phyloP scores from a whole-genome alignment of 2,888 invertebrate genomes.

The Acanthosepion pharaonis region DNA sequence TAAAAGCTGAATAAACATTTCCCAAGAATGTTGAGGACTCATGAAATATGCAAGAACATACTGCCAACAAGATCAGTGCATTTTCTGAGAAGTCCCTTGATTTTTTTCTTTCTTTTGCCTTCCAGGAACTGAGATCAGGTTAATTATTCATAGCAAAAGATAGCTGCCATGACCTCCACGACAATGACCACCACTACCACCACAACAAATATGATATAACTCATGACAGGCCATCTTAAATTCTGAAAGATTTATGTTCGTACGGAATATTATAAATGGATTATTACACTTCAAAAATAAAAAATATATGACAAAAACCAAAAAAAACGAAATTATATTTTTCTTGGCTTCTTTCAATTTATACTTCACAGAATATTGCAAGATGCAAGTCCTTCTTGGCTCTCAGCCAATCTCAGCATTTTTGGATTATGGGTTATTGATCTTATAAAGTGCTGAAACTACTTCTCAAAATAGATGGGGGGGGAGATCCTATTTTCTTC shows the following conservation, averaged over 20 bases:
- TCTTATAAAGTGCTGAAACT: background rate
- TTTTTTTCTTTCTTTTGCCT: background rate
- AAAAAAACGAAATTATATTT: background rate
- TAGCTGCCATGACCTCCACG: background rate
- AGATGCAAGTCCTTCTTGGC: background rate
- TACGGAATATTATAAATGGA: constrained; percentile 20
- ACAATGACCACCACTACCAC: background rate
- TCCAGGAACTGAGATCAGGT: background rate
- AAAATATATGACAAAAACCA: background rate
- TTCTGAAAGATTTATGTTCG: background rate
- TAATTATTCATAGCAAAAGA: background rate
- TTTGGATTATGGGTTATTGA: background rate
- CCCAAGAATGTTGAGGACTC: background rate
- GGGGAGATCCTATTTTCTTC: background rate
- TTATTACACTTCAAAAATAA: background rate
- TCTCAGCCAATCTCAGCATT: constrained; percentile 11
- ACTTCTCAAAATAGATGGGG: background rate
- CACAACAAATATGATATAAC: background rate
- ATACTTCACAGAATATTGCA: constrained; percentile 17
- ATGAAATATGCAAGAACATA: background rate
- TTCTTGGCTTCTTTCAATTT: background rate
- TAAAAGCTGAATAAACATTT: background rate
- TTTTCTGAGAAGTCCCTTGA: background rate
- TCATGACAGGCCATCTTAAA: constrained; percentile 16
- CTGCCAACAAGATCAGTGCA: background rate